Evolutionary conservation across 2,113 vertebrate genomes (phyloP), one percentile per base, ranked within the genome.

Genomic region (Salminus brasiliensis): DNA sequence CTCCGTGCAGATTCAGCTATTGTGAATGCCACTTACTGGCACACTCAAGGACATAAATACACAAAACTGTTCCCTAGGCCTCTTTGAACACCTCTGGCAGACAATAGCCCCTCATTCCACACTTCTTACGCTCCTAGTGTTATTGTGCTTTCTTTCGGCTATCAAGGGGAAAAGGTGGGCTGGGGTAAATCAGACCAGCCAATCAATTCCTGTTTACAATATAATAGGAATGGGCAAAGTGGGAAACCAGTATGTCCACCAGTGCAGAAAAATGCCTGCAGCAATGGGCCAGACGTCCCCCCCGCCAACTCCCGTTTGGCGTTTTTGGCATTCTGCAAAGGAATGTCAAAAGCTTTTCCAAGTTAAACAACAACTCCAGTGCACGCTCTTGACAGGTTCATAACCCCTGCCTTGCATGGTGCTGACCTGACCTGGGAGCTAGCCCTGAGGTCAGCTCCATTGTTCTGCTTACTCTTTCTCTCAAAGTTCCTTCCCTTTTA

Each of bases 241-340:
- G 69, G 69, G 53, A 72, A 72, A 52, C 23, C 27, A 60, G 43
- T 27, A 63, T 53, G 36, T 66, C 34, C 32, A 39, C 27, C 9
- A 13, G 4, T 18, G 29, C n/a, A 70, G 39, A 25, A 70, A 62
- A 84, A 86, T 84, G 85, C 78, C 84, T 43, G 76, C 63, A 21
- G 55, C 60, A 60, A n/a, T 78, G 43, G 32, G 34, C 47, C 59
- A 47, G 59, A 62, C 55, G 23, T 66, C 73, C 67, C 82, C 77
- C 57, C n/a, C n/a, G 83, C 76, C 53, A 29, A 83, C 84, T 77
- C 84, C 86, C 79, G 66, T 79, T 62, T 67, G 53, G 67, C 82
- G 78, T 91, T 87, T 76, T 80, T 81, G 45, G 77, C 79, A 78
- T 91, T 89, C 89, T 71, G 23, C 21, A 55, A 25, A 70, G 75